A percentile compares a stretch with the other conserved stretches of the same genome.
These are phyloP conservation scores for Epicampocera succincta DNA, from an alignment of 2,888 invertebrate species.

Conservation along the genomic window DNA sequence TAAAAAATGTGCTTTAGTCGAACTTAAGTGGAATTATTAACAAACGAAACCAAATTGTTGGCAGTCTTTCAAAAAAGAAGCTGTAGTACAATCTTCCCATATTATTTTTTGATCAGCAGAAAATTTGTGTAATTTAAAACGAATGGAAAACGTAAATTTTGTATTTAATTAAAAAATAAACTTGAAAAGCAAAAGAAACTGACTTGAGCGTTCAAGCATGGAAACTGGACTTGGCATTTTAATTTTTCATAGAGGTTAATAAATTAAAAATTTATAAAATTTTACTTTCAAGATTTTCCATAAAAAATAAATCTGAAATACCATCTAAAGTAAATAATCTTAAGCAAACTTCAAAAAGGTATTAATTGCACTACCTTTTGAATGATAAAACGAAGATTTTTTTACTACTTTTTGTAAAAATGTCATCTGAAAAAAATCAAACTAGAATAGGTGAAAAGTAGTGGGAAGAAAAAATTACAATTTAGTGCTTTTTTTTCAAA, in stretches of 20 bases:
- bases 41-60: conserved; percentile 20
- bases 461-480: too few species aligned
- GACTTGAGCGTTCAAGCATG: conserved; percentile 25
- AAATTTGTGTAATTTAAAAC: conserved; percentile 30
- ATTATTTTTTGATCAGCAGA: conserved; percentile 10
- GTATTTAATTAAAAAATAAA: conserved; percentile 35
- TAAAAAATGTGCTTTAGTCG: conserved; percentile 8
- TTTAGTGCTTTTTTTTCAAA: too few species aligned
- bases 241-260: neutral
- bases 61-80: conserved; percentile 39
- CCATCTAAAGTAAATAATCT: too few species aligned
- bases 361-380: too few species aligned
- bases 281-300: too few species aligned
- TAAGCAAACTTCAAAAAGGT: too few species aligned
- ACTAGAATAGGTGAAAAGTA: too few species aligned
- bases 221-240: neutral
- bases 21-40: conserved; percentile 4
- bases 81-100: conserved; percentile 1
- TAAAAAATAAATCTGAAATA: too few species aligned
- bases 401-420: too few species aligned
- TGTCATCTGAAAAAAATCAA: too few species aligned
- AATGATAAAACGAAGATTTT: too few species aligned
- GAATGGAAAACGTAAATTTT: conserved; percentile 34
- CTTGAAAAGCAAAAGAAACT: conserved; percentile 5
- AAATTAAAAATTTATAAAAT: neutral